Percentiles rank a stretch among this genome's conserved stretches.
Conservation (phyloP, 2,888 invertebrate species). For the Pharmacophagus antenor region DNA sequence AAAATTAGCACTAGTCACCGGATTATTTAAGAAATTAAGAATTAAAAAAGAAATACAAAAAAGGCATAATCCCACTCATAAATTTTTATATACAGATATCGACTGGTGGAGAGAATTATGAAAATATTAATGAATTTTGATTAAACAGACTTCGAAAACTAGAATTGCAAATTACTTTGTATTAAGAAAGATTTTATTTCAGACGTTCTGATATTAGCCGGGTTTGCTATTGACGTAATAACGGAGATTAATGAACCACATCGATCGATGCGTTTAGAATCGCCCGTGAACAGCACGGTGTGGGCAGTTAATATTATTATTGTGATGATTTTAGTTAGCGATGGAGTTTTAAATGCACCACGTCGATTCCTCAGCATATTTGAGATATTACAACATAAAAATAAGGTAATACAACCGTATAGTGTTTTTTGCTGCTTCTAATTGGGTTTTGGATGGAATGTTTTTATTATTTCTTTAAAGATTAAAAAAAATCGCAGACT, state of each 20-base stretch:
- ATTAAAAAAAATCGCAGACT: too few species aligned
- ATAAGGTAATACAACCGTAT: too few species aligned
- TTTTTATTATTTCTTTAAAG: too few species aligned
- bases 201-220: constrained; percentile 1
- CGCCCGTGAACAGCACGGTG: constrained; percentile 2
- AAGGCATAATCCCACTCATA: too few species aligned
- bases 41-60: too few species aligned
- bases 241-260: not conserved
- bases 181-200: not conserved
- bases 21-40: too few species aligned
- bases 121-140: too few species aligned
- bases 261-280: not conserved
- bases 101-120: too few species aligned
- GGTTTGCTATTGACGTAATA: not conserved
- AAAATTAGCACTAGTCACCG: too few species aligned
- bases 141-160: too few species aligned
- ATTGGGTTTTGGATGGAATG: too few species aligned
- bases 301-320: not conserved
- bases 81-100: too few species aligned
- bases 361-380: not conserved
- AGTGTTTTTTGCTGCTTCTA: not conserved
- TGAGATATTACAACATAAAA: not conserved
- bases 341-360: constrained; percentile 4
- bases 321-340: constrained; percentile 5
- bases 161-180: not conserved